Evolutionary conservation across 2,113 vertebrate species (phyloP), one percentile per base, ranked within the genome.

Genomic region (Propithecus coquereli): DNA sequence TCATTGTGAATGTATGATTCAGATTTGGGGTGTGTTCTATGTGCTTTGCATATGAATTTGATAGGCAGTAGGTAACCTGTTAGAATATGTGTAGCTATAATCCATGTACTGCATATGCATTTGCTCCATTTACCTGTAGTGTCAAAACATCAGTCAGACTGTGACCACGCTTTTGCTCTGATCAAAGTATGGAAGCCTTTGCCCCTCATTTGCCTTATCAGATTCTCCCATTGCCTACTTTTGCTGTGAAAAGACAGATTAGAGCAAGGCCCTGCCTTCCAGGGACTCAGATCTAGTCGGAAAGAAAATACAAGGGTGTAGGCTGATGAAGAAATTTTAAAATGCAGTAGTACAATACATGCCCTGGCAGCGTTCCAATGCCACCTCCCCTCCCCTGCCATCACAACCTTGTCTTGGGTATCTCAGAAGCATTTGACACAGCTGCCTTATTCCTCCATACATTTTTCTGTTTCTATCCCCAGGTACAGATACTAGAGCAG

Each of bases 101-200:
- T 6, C 2, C 9, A 0, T 2, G 6, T n/a, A 34, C 37, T 37
- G 1, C 27, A 9, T 54, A 12, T 3, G 0, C 3, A 5, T 47
- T 23, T 17, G 25, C 16, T 52, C 20, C 2, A 2, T 17, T 45
- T 70, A 45, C 37, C 9, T 74, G 27, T 3, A 32, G 1, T 59
- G 22, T 82, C 8, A 6, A 90, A 81, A 8, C 8, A 32, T 27
- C 37, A 66, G 50, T 57, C 45, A 68, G 59, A 61, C 14, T 83
- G 10, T 93, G 13, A 43, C 22, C 30, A 47, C 6, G 14, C 5
- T 18, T 90, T 68, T 43, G 8, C n/a, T 52, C 5, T 27, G 7
- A 3, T 50, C 17, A 54, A 85, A 27, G 6, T 17, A 57, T 6
- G 9, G 32, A 45, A 50, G 27, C 10, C 16, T 73, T 22, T 50